Evolutionary conservation across 2,888 invertebrate species (phyloP).

Genomic region (Nomada ruficornis): DNA sequence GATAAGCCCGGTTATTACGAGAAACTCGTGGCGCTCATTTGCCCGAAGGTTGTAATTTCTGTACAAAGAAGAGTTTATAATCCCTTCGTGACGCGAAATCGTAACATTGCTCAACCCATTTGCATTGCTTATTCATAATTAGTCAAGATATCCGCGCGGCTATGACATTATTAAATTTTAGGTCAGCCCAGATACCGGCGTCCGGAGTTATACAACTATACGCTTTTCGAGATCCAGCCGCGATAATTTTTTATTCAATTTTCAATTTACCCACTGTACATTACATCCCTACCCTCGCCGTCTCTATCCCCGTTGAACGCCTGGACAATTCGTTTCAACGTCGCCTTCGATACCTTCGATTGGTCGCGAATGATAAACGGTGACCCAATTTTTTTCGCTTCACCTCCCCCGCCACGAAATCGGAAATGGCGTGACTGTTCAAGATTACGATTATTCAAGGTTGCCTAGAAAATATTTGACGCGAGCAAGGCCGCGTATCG

Average conservation of each 20-base stretch:
- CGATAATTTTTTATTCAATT: slow-evolving; percentile 28
- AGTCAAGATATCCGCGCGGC: slow-evolving; percentile 52
- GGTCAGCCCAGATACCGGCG: slow-evolving; percentile 41
- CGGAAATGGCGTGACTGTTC: slow-evolving; percentile 38
- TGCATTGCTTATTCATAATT: slow-evolving; percentile 61
- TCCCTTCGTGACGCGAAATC: slow-evolving; percentile 59
- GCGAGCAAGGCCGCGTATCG: not conserved
- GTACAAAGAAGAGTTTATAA: slow-evolving; percentile 57
- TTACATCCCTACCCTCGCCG: not conserved
- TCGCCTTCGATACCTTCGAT: not conserved
- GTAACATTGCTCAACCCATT: slow-evolving; percentile 57
- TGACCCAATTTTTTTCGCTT: slow-evolving; percentile 33
- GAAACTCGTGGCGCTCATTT: slow-evolving; percentile 42
- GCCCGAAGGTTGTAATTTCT: slow-evolving; percentile 53
- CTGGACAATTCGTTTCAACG: not conserved
- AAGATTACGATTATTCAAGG: slow-evolving; percentile 41
- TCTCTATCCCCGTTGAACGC: not conserved
- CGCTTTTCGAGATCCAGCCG: slow-evolving; percentile 18
- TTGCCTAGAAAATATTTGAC: not conserved
- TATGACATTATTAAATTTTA: slow-evolving; percentile 56
- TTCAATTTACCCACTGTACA: not conserved
- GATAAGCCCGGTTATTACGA: slow-evolving; percentile 49
- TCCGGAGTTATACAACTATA: slow-evolving; percentile 5
- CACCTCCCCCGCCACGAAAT: not conserved
- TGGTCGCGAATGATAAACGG: slow-evolving; percentile 11